These are phyloP conservation scores for Hippopotamyrus pictus DNA, from an alignment of 2,797 vertebrate genomes.

Conservation along the genomic window DNA sequence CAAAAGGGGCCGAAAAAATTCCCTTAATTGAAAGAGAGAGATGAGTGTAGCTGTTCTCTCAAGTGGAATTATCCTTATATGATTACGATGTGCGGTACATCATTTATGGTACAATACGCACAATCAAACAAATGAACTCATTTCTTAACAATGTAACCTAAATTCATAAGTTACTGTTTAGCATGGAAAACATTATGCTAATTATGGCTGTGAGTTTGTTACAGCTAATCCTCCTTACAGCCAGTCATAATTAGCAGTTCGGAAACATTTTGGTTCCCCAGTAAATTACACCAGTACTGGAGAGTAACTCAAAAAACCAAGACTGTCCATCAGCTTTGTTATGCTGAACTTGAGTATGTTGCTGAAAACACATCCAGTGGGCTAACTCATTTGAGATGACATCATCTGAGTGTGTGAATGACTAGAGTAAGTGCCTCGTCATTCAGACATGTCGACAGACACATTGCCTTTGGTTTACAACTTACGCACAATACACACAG, in stretches of 20 bases:
- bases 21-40: not conserved
- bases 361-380: not conserved
- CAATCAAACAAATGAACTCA: not conserved
- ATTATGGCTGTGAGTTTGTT: not conserved
- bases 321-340: not conserved
- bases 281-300: not conserved
- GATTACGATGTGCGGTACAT: not conserved
- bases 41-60: not conserved
- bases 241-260: not conserved
- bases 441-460: not conserved
- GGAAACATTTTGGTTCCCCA: not conserved
- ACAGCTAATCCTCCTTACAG: not conserved
- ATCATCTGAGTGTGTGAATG: not conserved
- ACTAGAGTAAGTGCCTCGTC: not conserved
- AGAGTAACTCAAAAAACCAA: not conserved
- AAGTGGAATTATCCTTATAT: not conserved
- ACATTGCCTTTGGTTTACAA: not conserved
- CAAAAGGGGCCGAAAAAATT: not conserved
- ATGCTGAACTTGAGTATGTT: not conserved
- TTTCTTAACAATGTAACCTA: not conserved
- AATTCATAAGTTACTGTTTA: not conserved
- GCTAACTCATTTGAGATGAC: not conserved
- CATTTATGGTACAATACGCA: not conserved
- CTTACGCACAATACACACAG: not conserved
- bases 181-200: not conserved